phyloP scores from a whole-genome alignment of 2,797 vertebrate genomes.

The Channa striata region DNA sequence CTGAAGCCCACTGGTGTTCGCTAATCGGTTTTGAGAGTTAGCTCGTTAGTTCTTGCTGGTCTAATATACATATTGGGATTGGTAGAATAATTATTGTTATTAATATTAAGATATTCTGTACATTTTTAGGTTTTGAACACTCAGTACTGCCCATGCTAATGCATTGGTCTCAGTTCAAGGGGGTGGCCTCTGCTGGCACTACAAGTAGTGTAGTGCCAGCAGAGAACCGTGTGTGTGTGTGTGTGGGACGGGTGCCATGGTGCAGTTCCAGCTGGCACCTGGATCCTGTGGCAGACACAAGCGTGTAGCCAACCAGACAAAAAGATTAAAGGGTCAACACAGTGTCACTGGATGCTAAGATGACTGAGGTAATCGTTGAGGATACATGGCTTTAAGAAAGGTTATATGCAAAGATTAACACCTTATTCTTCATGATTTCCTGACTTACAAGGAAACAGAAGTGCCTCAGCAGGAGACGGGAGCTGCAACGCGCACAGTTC shows the following conservation, averaged over 20 bases:
- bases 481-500: background rate
- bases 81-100: no score
- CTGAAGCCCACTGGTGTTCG: no score
- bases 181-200: constrained; percentile 18
- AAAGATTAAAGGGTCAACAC: constrained; percentile 13
- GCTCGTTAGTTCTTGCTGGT: background rate
- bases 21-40: no score
- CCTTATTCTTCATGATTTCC: background rate
- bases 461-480: background rate
- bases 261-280: constrained; percentile 42
- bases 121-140: background rate
- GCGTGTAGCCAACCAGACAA: constrained; percentile 19
- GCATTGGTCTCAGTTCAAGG: background rate
- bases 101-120: no score
- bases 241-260: constrained; percentile 32
- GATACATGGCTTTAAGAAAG: background rate
- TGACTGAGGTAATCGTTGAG: background rate
- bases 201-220: background rate
- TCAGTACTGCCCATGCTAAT: background rate
- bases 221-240: background rate
- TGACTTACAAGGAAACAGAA: background rate
- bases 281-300: constrained; percentile 15
- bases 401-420: background rate
- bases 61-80: background rate
- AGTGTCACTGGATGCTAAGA: background rate